Evolutionary conservation across 2,797 vertebrate genomes (phyloP).

Genomic region (Lagothrix lagotricha): DNA sequence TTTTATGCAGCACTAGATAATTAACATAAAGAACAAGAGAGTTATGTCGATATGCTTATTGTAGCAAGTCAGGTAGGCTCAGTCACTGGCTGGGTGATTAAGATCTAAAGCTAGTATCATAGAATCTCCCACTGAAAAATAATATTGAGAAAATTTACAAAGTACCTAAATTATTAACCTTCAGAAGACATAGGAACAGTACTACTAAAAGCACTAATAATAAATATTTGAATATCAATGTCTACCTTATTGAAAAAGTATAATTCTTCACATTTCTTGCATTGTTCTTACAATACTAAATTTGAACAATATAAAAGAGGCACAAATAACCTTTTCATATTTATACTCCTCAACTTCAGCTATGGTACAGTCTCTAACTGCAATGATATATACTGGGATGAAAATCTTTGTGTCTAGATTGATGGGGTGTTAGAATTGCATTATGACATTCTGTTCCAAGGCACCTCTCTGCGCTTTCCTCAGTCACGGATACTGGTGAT

Average conservation of each 20-base stretch:
- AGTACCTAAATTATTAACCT: background rate
- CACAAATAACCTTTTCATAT: background rate
- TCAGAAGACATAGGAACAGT: background rate
- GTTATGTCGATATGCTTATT: background rate
- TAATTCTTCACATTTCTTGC: background rate
- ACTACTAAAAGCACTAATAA: background rate
- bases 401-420: background rate
- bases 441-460: background rate
- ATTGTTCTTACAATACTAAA: background rate
- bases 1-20: background rate
- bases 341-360: background rate
- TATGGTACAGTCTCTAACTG: background rate
- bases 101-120: background rate
- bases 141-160: background rate
- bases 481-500: rapidly evolving
- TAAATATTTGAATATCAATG: background rate
- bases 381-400: background rate
- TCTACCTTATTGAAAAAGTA: background rate
- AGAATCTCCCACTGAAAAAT: background rate
- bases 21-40: background rate
- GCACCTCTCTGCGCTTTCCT: background rate
- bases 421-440: background rate
- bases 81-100: background rate
- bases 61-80: background rate
- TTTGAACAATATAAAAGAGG: background rate